Percentiles rank a stretch among this genome's conserved stretches.
Evolutionary conservation across 1,140 invertebrate genomes (phyloP).

Genomic region (Bombus polaris): DNA sequence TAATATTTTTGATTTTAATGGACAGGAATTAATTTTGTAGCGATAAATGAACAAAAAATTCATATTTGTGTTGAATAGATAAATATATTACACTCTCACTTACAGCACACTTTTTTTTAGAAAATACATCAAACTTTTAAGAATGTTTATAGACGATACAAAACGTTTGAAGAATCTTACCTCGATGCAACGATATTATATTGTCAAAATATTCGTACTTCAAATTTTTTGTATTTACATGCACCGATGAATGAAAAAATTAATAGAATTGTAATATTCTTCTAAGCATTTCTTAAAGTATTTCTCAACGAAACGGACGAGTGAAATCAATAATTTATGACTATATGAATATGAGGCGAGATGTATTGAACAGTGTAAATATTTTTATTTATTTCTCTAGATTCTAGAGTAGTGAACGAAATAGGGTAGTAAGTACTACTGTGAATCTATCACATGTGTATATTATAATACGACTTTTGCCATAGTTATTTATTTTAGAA

Average conservation of each 20-base stretch:
- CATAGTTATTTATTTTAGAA: constrained; percentile 56
- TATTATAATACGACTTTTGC: constrained; percentile 39
- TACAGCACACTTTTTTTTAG: constrained; percentile 66
- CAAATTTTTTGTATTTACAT: constrained; percentile 9
- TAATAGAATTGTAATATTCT: background rate
- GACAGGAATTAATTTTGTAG: background rate
- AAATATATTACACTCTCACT: constrained; percentile 74
- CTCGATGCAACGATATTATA: constrained; percentile 25
- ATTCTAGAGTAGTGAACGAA: background rate
- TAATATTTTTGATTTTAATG: background rate
- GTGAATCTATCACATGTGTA: constrained; percentile 13
- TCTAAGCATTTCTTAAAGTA: background rate
- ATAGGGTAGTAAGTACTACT: constrained; percentile 23
- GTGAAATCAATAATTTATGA: background rate
- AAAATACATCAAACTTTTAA: constrained; percentile 65
- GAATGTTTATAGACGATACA: constrained; percentile 39
- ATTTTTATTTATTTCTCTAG: background rate
- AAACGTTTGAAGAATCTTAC: constrained; percentile 32
- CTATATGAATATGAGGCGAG: background rate
- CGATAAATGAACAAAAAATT: background rate
- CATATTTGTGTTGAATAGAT: constrained; percentile 66
- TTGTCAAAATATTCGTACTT: constrained; percentile 33
- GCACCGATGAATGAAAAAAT: background rate
- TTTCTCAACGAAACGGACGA: background rate
- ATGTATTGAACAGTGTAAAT: background rate